Evolutionary conservation across 2,888 invertebrate species (phyloP).

Genomic region (Limenitis arthemis): DNA sequence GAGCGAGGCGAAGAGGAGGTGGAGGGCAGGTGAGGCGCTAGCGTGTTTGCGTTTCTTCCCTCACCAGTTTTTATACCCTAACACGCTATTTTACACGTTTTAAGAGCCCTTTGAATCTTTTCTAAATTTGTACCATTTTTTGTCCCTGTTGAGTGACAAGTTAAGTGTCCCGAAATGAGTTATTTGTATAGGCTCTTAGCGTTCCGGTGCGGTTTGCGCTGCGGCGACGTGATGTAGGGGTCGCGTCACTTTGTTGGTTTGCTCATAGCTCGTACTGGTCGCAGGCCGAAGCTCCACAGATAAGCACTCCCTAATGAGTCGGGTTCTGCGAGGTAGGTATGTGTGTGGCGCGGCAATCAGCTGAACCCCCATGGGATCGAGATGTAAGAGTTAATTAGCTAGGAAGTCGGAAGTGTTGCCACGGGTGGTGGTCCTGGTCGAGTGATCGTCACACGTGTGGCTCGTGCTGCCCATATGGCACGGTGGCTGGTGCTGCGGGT

Average conservation of each 20-base stretch:
- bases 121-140: conserved; percentile 58
- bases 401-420: conserved; percentile 1
- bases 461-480: background rate
- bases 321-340: background rate
- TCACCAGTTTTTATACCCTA: conserved; percentile 26
- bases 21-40: conserved; percentile 33
- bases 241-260: background rate
- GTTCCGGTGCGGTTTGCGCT: conserved; percentile 30
- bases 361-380: background rate
- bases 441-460: background rate
- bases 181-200: conserved; percentile 59
- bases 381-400: background rate
- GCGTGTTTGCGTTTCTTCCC: conserved; percentile 20
- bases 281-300: background rate
- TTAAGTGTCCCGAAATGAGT: conserved; percentile 59
- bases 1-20: background rate
- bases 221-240: background rate
- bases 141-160: conserved; percentile 50
- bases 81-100: conserved; percentile 56
- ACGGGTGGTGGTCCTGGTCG: background rate
- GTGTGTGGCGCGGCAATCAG: background rate
- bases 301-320: conserved; percentile 4
- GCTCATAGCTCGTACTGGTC: background rate
- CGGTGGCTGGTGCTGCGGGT: background rate
- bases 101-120: conserved; percentile 46